A percentile compares a stretch with the other conserved stretches of the same genome.
These are phyloP conservation scores for Callosobruchus maculatus DNA, from an alignment of 2,888 invertebrate genomes.

Conservation along the genomic window DNA sequence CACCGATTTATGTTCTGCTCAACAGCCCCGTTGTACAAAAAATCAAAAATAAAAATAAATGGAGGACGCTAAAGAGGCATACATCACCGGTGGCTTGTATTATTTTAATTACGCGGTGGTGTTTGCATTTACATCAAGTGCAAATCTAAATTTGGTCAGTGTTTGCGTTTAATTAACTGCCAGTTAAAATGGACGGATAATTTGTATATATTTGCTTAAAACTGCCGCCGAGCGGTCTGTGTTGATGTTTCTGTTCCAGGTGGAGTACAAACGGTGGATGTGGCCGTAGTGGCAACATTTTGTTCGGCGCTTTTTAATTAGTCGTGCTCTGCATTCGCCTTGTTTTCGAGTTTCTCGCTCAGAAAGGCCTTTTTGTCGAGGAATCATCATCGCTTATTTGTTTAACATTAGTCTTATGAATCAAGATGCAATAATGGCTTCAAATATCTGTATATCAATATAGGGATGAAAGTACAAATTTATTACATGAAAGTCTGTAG, in stretches of 20 bases:
- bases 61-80: not conserved
- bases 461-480: no score
- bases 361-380: no score
- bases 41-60: not conserved
- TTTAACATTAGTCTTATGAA: no score
- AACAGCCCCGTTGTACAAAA: not conserved
- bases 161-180: constrained; percentile 14
- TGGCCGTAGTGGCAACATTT: not conserved
- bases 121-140: constrained; percentile 16
- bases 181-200: not conserved
- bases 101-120: constrained; percentile 10
- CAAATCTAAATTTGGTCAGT: constrained; percentile 16
- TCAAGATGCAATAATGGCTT: no score
- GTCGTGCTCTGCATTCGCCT: not conserved
- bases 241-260: not conserved
- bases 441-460: no score
- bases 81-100: not conserved
- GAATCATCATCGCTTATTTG: no score
- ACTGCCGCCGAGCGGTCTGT: not conserved
- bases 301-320: not conserved
- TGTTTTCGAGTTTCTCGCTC: no score
- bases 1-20: no score
- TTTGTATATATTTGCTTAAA: not conserved
- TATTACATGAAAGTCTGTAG: no score
- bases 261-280: not conserved